Percentiles rank a stretch among this genome's conserved stretches.
Conservation (phyloP, 2,888 invertebrate species). For the Phalera bucephala region DNA sequence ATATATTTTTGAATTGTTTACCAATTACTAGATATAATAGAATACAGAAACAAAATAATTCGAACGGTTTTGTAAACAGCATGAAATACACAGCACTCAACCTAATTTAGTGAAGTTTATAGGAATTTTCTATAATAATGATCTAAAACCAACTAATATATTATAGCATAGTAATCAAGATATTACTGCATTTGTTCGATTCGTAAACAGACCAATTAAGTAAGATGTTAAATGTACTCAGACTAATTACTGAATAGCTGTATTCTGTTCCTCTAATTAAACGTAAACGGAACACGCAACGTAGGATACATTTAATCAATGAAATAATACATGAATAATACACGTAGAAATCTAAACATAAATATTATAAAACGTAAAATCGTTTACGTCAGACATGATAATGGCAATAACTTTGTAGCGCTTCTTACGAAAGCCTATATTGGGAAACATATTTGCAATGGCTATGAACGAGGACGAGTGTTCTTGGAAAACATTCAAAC, state of each 20-base stretch:
- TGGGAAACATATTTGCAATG: neutral
- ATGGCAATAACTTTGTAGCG: neutral
- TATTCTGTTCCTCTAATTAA: constrained; percentile 20
- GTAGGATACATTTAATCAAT: constrained; percentile 14
- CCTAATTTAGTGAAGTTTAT: no score
- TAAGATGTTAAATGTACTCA: constrained; percentile 12
- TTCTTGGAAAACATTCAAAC: neutral
- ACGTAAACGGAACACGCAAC: constrained; percentile 17
- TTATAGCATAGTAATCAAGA: no score
- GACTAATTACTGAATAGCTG: constrained; percentile 10
- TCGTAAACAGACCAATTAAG: neutral
- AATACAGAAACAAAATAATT: no score
- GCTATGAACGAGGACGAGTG: neutral
- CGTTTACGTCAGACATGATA: neutral
- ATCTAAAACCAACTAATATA: no score
- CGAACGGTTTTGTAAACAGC: no score
- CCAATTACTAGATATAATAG: no score
- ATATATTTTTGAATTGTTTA: no score
- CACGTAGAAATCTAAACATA: constrained; percentile 14
- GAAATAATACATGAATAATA: constrained; percentile 20
- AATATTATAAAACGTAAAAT: constrained; percentile 10
- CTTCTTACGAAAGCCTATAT: neutral
- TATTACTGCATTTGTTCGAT: no score
- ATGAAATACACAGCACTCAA: no score
- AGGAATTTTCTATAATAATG: no score